These are phyloP conservation scores for Neoscelio sp. DNA, from an alignment of 2,888 invertebrate genomes.

Conservation along the genomic window DNA sequence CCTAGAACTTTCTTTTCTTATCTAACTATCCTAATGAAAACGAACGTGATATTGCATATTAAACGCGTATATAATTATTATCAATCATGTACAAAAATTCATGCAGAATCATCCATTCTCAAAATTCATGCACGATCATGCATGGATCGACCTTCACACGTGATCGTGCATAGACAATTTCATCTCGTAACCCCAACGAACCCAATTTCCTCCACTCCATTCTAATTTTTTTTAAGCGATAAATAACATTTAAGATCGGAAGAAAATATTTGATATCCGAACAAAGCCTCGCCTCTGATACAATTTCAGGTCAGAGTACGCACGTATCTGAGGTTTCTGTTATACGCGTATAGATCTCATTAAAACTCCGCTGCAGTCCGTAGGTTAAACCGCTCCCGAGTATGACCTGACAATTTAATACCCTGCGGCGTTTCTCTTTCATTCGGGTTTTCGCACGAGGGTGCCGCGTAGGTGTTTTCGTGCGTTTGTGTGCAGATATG, in stretches of 20 bases:
- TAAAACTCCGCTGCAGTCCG: conserved; percentile 57
- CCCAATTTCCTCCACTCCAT: conserved; percentile 20
- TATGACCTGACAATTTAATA: conserved; percentile 54
- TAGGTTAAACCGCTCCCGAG: conserved; percentile 40
- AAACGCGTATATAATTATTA: conserved; percentile 24
- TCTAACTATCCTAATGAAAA: neutral
- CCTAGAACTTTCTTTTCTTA: neutral
- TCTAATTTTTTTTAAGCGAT: neutral
- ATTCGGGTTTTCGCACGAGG: conserved; percentile 17
- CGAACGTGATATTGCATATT: conserved; percentile 34
- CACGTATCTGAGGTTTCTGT: conserved; percentile 17
- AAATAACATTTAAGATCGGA: neutral
- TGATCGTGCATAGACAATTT: conserved; percentile 45
- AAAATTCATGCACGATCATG: conserved; percentile 45
- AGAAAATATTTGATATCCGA: conserved; percentile 32
- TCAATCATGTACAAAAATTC: conserved; percentile 15
- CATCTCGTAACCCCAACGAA: conserved; percentile 21
- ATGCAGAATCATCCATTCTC: neutral
- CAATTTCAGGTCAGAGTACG: no score
- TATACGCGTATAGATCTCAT: conserved; percentile 57
- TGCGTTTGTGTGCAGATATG: conserved; percentile 1
- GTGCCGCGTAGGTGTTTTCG: neutral
- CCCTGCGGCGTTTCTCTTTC: conserved; percentile 35
- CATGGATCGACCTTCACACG: conserved; percentile 45
- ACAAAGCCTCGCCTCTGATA: conserved; percentile 26